Evolutionary conservation across 2,797 vertebrate species (phyloP).

Genomic region (Huso huso): DNA sequence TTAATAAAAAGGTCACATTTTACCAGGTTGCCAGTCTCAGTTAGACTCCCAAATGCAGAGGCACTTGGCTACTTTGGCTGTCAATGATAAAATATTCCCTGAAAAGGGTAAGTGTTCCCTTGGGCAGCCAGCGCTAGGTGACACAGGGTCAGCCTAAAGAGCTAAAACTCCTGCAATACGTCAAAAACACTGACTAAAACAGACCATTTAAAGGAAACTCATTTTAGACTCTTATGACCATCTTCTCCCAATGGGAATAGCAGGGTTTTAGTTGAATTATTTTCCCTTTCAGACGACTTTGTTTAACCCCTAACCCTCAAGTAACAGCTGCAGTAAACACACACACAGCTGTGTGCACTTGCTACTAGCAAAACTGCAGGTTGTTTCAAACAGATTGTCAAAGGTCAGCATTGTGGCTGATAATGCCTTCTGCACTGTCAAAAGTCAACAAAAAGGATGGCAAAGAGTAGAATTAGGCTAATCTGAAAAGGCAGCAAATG

Average conservation of each 20-base stretch:
- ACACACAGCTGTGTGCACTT: neutral
- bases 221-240: conserved; percentile 46
- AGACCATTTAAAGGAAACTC: conserved; percentile 46
- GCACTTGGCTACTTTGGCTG: neutral
- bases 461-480: too few species aligned
- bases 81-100: conserved; percentile 19
- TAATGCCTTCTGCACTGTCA: neutral
- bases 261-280: too few species aligned
- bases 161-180: neutral
- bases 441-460: neutral
- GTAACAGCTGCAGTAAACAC: neutral
- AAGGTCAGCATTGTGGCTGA: neutral
- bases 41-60: too few species aligned
- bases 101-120: conserved; percentile 50
- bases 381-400: neutral
- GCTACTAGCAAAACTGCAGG: neutral
- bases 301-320: too few species aligned
- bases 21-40: too few species aligned
- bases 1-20: too few species aligned
- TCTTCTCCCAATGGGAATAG: conserved; percentile 38
- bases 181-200: conserved; percentile 24
- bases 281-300: too few species aligned
- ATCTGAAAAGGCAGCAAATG: too few species aligned
- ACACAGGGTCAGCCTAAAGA: neutral
- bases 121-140: conserved; percentile 12